Evolutionary conservation across 2,888 invertebrate genomes (phyloP), one percentile per base, ranked within the genome.

Genomic region (Seladonia tumulorum): DNA sequence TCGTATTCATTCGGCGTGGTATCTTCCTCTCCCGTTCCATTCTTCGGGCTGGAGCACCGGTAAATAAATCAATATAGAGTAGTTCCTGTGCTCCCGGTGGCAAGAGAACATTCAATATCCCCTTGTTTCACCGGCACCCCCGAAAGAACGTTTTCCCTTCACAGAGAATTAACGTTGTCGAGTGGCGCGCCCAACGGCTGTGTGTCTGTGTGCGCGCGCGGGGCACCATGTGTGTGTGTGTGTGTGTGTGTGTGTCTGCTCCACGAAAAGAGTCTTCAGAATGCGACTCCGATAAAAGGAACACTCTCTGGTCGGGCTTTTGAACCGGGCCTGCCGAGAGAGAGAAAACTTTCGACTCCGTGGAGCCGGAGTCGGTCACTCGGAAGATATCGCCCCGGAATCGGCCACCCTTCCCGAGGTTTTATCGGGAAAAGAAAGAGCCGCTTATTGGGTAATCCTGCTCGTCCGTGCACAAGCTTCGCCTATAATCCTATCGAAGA

Each of bases 251-350:
- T 68, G 70, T 29, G 75, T 60, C 60, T 70, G n/a, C 60, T 42
- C 72, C 76, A 84, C 49, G 12, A 63, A 74, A 45, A 57, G 79
- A 88, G 81, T 87, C 83, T 82, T 70, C 81, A 85, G 86, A 92
- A 90, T 84, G 81, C 70, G 83, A 88, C 87, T 90, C 77, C 75
- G 88, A 90, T 92, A 90, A 90, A 91, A 88, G 84, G 87, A 79
- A 71, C 79, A 66, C 74, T 79, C 76, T 79, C 29, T 66, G 84
- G 80, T 75, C 78, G 73, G 81, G 82, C 76, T 85, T 68, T 88
- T 84, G 73, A 81, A 75, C 35, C 60, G 74, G 79, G 25, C 70
- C 42, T 60, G 60, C 0, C 14, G 60, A 25, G 25, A 25, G 60
- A 75, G 83, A 75, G 79, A 82, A 81, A 79, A 85, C 86, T 84